phyloP scores from a whole-genome alignment of 2,888 invertebrate genomes.

The Mimas tiliae region DNA sequence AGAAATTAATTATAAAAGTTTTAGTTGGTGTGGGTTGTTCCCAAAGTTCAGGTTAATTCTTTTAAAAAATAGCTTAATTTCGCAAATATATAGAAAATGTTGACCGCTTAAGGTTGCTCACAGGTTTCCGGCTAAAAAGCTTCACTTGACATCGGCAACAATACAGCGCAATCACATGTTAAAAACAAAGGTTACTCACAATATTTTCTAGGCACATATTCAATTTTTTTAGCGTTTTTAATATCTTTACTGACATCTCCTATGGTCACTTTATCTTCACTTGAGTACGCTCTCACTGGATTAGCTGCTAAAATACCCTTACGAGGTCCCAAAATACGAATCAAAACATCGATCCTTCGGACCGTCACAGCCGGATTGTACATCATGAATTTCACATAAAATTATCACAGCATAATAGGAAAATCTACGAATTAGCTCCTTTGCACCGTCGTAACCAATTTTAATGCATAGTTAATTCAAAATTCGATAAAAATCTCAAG shows the following conservation, averaged over 20 bases:
- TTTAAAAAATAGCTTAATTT: background rate
- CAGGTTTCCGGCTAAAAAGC: too few relatives aligned
- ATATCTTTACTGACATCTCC: slow-evolving; percentile 89
- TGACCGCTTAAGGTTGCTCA: background rate
- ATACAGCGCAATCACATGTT: slow-evolving; percentile 40
- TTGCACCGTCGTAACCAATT: slow-evolving; percentile 36
- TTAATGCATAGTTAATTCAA: slow-evolving; percentile 36
- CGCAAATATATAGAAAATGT: background rate
- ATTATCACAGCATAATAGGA: slow-evolving; percentile 31
- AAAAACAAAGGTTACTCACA: slow-evolving; percentile 83
- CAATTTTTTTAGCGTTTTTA: slow-evolving; percentile 86
- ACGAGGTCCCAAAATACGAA: slow-evolving; percentile 74
- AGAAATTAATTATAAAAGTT: too few relatives aligned
- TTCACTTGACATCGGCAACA: background rate
- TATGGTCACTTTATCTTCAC: slow-evolving; percentile 87
- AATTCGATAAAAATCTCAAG: slow-evolving; percentile 57
- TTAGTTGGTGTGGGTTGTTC: too few relatives aligned
- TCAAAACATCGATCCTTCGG: slow-evolving; percentile 78
- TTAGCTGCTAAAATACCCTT: slow-evolving; percentile 69
- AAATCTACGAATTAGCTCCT: slow-evolving; percentile 31
- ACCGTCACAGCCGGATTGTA: slow-evolving; percentile 74
- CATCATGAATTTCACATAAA: slow-evolving; percentile 50
- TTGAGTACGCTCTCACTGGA: slow-evolving; percentile 71
- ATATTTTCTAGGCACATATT: slow-evolving; percentile 94
- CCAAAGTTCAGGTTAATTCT: too few relatives aligned